These are phyloP conservation scores for Proteles cristata DNA, from an alignment of 2,113 vertebrate species.

Conservation along the genomic window DNA sequence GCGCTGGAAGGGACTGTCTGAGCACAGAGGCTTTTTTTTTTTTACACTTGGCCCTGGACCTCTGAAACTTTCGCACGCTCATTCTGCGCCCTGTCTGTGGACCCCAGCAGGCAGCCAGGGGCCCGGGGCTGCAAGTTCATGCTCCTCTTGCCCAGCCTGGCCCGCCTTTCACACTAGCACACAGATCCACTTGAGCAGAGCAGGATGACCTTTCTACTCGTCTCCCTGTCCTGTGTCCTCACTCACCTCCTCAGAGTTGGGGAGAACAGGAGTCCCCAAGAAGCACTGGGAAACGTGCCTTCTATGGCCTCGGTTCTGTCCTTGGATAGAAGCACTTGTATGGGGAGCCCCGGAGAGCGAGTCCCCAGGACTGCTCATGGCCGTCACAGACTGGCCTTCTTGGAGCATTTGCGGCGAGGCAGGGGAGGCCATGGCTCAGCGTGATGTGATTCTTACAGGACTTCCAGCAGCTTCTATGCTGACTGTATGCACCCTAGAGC, in stretches of 20 bases:
- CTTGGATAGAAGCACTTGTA: background rate
- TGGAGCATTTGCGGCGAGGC: background rate
- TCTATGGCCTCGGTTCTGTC: background rate
- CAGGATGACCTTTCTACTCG: background rate
- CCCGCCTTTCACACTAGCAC: background rate
- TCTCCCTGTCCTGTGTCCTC: background rate
- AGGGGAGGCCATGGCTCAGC: background rate
- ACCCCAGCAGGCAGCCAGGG: background rate
- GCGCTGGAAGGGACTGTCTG: background rate
- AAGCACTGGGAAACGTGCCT: background rate
- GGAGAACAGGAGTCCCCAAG: background rate
- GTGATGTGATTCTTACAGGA: background rate
- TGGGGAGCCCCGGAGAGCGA: background rate
- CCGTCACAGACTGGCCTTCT: background rate
- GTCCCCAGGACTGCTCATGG: too few relatives aligned
- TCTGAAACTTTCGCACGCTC: background rate
- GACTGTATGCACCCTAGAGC: background rate
- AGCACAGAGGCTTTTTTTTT: background rate
- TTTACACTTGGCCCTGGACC: background rate
- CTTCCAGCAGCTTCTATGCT: background rate
- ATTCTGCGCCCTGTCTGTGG: background rate
- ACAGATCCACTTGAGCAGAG: background rate
- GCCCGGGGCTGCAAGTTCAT: background rate
- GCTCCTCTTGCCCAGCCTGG: fast-evolving
- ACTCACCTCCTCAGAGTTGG: background rate